Evolutionary conservation across 23 tunicate species (phyloP).

Genomic region (Styela clava): DNA sequence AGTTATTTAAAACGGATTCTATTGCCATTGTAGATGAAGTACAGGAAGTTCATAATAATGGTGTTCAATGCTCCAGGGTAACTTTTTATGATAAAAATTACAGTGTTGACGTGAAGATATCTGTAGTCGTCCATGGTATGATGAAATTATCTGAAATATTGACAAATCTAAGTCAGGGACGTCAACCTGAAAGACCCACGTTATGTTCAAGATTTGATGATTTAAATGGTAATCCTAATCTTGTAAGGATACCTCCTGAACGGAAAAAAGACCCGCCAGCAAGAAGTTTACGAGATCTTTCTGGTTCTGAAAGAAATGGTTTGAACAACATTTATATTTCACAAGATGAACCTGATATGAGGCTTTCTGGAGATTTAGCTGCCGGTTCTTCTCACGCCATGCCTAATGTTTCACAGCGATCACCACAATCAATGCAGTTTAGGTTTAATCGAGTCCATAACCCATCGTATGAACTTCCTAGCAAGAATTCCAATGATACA

Average conservation of each 20-base stretch:
- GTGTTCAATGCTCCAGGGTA: background rate
- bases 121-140: background rate
- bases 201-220: background rate
- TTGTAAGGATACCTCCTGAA: slow-evolving; percentile 8
- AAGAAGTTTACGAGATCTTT: background rate
- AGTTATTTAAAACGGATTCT: background rate
- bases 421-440: background rate
- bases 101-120: background rate
- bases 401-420: background rate
- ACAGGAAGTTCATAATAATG: background rate
- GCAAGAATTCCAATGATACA: background rate
- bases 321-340: background rate
- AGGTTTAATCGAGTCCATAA: too few relatives aligned
- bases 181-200: background rate
- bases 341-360: background rate
- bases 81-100: background rate
- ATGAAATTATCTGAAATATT: background rate
- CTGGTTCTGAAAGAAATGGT: background rate
- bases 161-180: background rate
- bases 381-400: background rate
- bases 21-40: background rate
- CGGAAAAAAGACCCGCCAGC: background rate
- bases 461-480: too few relatives aligned
- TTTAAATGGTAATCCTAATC: slow-evolving; percentile 13
- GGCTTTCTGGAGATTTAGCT: background rate